Percentiles rank a stretch among this genome's conserved stretches.
phyloP scores from a whole-genome alignment of 2,797 vertebrate species.

The Pseudochirops corinnae region DNA sequence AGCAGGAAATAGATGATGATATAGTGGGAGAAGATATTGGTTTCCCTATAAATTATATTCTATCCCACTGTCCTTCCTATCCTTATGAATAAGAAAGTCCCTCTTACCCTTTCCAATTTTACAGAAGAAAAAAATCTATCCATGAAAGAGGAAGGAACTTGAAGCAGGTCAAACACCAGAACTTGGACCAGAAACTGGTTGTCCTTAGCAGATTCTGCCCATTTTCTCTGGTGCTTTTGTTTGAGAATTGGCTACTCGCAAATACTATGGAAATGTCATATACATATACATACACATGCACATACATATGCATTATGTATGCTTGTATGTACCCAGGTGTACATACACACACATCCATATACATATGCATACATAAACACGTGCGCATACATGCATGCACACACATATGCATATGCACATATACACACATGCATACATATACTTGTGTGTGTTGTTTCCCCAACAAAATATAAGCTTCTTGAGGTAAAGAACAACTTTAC shows the following conservation, averaged over 20 bases:
- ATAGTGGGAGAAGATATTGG: background rate
- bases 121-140: conserved; percentile 30
- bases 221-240: background rate
- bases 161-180: conserved; percentile 31
- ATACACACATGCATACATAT: background rate
- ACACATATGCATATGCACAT: too few relatives aligned
- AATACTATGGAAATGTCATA: conserved; percentile 3
- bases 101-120: conserved; percentile 18
- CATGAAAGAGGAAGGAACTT: conserved; percentile 20
- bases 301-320: too few relatives aligned
- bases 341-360: too few relatives aligned
- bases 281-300: too few relatives aligned
- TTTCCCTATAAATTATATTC: background rate
- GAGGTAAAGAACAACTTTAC: background rate
- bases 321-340: too few relatives aligned
- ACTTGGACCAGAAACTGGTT: background rate
- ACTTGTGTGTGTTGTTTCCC: background rate
- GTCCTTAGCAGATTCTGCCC: background rate
- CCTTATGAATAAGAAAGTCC: background rate
- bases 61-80: background rate
- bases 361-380: too few relatives aligned
- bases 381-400: too few relatives aligned
- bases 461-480: background rate
- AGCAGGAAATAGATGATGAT: background rate
- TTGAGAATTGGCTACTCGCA: conserved; percentile 26